Conservation (phyloP, 2,888 invertebrate species). For the Hemaris fuciformis region DNA sequence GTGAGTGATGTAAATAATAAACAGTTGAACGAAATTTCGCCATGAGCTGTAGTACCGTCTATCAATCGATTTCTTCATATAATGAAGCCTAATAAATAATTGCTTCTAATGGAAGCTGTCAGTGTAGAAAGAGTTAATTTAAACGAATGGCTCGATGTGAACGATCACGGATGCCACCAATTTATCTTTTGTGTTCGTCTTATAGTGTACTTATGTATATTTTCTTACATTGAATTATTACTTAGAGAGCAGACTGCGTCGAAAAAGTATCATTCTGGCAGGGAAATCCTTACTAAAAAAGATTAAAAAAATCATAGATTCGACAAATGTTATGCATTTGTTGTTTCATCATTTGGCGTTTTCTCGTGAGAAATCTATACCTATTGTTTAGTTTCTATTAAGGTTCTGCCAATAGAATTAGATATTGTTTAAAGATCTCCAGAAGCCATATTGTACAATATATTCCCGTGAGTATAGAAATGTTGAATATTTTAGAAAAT, state of each 20-base stretch:
- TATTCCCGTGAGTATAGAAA: too few relatives aligned
- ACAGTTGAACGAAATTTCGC: neutral
- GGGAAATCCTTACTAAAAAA: too few relatives aligned
- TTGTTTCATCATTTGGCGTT: too few relatives aligned
- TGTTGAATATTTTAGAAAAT: too few relatives aligned
- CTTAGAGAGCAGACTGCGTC: neutral
- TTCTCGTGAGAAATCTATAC: too few relatives aligned
- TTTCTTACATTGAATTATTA: neutral
- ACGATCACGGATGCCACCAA: slow-evolving; percentile 55
- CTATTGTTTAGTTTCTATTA: too few relatives aligned
- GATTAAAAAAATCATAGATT: too few relatives aligned
- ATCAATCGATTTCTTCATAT: slow-evolving; percentile 9
- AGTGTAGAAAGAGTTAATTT: slow-evolving; percentile 43
- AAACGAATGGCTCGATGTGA: slow-evolving; percentile 44
- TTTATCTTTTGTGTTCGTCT: slow-evolving; percentile 39
- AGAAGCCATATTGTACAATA: too few relatives aligned
- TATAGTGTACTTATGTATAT: neutral
- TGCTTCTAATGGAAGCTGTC: slow-evolving; percentile 47
- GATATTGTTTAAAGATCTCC: too few relatives aligned
- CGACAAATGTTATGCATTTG: too few relatives aligned
- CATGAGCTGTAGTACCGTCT: neutral
- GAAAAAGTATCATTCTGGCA: too few relatives aligned
- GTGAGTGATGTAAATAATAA: slow-evolving; percentile 4
- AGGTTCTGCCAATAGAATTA: too few relatives aligned
- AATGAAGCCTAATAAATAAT: slow-evolving; percentile 37